Base-by-base conservation (phyloP, 2,797 vertebrate genomes). In the Tapirus indicus region DNA sequence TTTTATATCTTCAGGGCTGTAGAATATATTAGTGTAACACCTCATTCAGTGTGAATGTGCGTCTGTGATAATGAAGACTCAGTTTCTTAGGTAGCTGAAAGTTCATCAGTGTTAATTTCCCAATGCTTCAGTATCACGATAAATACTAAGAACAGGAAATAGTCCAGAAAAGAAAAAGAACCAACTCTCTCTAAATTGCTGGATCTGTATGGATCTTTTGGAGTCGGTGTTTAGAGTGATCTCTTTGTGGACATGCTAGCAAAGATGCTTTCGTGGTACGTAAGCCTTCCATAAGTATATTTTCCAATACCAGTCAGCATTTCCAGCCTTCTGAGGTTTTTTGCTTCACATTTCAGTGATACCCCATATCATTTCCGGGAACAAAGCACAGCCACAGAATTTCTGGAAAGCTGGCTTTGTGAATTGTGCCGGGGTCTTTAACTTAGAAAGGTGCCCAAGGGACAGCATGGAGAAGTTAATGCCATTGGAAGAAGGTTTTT, bases 91-190 rank as follows among this genome's bases (percentile, higher is more conserved):
- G 23, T 44, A 7, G 38, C 29, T 64, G 44, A 0, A 79, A 41
- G 25, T 69, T 29, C 10, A 14, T 92, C 95, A 95, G 95, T 85
- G 87, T 98, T 98, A 38, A 56, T n/a, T 58, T 88, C 75, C 58
- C 16, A 2, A 0, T 58, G 32, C 74, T 80, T 74, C 80, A 27
- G 18, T 64, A 20, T 88, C 79, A 3, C 5, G 4, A 21, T 62
- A 18, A 74, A 41, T 27, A 41, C 66, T 25, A 41, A 23, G 54
- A 12, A 16, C 52, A 58, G 87, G 32, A 52, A n/a, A 18, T 7
- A 29, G 38, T 64, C 87, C 41, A 38, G 74, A 21, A 78, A 23
- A 56, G 21, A 27, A 38, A 44, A 58, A 41, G 35, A n/a, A 58
- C 87, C 27, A 7, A 7, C 17, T 58, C 0, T 27, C 58, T 44